These are phyloP conservation scores for Arnoldichthys spilopterus DNA, from an alignment of 2,797 vertebrate genomes.

Conservation along the genomic window DNA sequence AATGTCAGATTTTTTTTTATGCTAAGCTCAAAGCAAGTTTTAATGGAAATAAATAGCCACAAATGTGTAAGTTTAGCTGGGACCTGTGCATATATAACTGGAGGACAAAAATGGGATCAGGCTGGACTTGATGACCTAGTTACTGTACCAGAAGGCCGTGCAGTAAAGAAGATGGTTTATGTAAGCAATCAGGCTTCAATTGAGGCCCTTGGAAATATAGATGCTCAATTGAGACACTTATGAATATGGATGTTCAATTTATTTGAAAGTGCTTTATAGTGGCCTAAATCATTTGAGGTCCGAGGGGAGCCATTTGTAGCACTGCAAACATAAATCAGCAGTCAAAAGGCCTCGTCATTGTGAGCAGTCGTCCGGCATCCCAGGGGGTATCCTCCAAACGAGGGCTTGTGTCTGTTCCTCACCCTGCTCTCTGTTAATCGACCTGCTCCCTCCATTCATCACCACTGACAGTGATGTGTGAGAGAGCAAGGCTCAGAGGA, in stretches of 20 bases:
- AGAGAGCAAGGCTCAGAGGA: conserved; percentile 32
- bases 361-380: conserved; percentile 16
- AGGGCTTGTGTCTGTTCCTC: conserved; percentile 37
- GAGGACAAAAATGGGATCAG: neutral
- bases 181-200: conserved; percentile 23
- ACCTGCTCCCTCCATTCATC: conserved; percentile 54
- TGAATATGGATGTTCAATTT: conserved; percentile 28
- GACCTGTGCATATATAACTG: neutral
- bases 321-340: neutral
- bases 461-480: conserved; percentile 41
- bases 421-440: conserved; percentile 46
- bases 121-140: neutral
- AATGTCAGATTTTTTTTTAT: too few species aligned
- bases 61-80: neutral
- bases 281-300: conserved; percentile 4
- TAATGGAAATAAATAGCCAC: conserved; percentile 2
- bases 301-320: neutral
- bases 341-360: conserved; percentile 25
- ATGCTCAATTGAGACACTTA: conserved; percentile 26
- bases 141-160: neutral
- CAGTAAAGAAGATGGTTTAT: conserved; percentile 4
- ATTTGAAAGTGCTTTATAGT: conserved; percentile 28
- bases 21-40: too few species aligned
- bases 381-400: conserved; percentile 33
- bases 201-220: conserved; percentile 17